Evolutionary conservation across 2,888 invertebrate species (phyloP).

Genomic region (Ametastegia equiseti): DNA sequence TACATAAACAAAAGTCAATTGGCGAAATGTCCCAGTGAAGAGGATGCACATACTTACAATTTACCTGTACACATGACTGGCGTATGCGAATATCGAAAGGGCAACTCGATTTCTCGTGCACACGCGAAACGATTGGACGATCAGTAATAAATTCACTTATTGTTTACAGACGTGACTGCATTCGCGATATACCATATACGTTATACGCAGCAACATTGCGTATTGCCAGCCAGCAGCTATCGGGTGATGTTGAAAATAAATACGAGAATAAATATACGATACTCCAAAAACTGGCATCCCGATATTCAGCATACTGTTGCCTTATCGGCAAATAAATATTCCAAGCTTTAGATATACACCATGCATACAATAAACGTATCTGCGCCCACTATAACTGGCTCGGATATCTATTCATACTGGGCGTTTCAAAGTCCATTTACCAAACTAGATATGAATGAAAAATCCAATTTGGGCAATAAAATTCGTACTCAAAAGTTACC

Average conservation of each 20-base stretch:
- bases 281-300: background rate
- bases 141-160: conserved; percentile 16
- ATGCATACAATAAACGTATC: background rate
- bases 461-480: no score
- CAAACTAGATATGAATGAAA: no score
- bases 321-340: conserved; percentile 9
- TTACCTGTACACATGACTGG: background rate
- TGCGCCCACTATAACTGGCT: background rate
- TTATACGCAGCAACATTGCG: background rate
- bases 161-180: conserved; percentile 19
- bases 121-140: conserved; percentile 25
- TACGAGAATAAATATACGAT: background rate
- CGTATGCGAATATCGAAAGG: background rate
- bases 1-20: conserved; percentile 3
- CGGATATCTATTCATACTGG: background rate
- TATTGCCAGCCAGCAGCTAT: background rate
- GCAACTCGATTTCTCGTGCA: conserved; percentile 16
- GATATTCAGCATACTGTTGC: background rate
- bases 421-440: background rate
- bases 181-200: background rate
- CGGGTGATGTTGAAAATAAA: background rate
- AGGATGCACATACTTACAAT: background rate
- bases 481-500: no score
- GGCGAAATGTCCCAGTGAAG: conserved; percentile 2
- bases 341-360: background rate